Conservation (phyloP, 1,140 invertebrate genomes). For the Zaprionus camerounensis region DNA sequence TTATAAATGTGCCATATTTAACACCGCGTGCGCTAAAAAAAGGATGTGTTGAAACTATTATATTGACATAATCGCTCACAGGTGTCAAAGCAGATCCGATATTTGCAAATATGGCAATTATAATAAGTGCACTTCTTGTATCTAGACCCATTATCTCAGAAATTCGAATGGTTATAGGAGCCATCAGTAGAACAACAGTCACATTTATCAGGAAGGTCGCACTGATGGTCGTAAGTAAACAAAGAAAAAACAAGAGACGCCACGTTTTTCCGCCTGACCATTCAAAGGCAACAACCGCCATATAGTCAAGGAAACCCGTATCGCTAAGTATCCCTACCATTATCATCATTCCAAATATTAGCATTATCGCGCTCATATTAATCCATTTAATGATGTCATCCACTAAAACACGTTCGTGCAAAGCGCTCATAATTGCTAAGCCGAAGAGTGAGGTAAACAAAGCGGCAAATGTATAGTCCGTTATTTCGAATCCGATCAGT, state of each 20-base stretch:
- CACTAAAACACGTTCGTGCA: constrained; percentile 89
- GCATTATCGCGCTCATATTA: constrained; percentile 91
- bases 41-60: constrained; percentile 92
- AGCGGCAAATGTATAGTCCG: constrained; percentile 91
- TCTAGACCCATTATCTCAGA: constrained; percentile 94
- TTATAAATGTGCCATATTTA: constrained; percentile 89
- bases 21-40: constrained; percentile 88
- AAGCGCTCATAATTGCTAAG: constrained; percentile 87
- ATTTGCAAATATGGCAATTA: constrained; percentile 92
- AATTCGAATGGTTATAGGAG: constrained; percentile 92
- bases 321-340: constrained; percentile 92
- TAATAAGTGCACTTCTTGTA: constrained; percentile 90
- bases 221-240: constrained; percentile 90
- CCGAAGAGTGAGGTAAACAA: constrained; percentile 90
- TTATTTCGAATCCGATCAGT: constrained; percentile 87
- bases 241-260: constrained; percentile 91
- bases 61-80: constrained; percentile 93
- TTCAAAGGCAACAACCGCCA: constrained; percentile 87
- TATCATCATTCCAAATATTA: constrained; percentile 95
- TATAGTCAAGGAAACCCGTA: constrained; percentile 93
- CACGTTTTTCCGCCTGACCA: constrained; percentile 91
- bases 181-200: constrained; percentile 92
- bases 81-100: constrained; percentile 93
- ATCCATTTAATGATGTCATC: constrained; percentile 91
- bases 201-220: constrained; percentile 93